phyloP scores from a whole-genome alignment of 2,888 invertebrate genomes.

The Drosophila antonietae region DNA sequence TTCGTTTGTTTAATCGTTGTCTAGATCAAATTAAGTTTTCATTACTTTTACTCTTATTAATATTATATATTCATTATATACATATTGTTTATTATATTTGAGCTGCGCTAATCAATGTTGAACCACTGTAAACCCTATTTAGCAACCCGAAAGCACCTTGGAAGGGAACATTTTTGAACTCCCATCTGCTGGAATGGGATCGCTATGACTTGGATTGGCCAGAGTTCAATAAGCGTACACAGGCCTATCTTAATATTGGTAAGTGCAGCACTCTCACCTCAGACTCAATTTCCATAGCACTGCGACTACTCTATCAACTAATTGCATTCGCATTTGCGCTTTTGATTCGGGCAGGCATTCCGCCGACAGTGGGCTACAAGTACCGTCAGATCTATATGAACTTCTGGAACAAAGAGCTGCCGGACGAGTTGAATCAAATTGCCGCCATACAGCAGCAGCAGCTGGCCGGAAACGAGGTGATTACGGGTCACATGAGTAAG shows the following conservation, averaged over 20 bases:
- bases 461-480: conserved; percentile 74
- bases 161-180: conserved; percentile 87
- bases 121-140: neutral
- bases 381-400: conserved; percentile 92
- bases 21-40: too few species aligned
- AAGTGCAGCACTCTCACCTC: conserved; percentile 29
- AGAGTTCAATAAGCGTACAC: conserved; percentile 90
- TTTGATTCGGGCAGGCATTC: conserved; percentile 86
- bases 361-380: conserved; percentile 89
- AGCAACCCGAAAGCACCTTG: conserved; percentile 91
- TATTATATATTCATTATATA: too few species aligned
- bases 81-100: too few species aligned
- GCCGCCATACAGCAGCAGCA: conserved; percentile 77
- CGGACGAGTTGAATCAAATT: conserved; percentile 88
- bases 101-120: neutral
- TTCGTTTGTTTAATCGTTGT: too few species aligned
- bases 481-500: conserved; percentile 84
- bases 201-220: conserved; percentile 93
- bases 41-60: too few species aligned
- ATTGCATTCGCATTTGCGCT: conserved; percentile 4
- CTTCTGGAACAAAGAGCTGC: conserved; percentile 94
- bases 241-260: conserved; percentile 91
- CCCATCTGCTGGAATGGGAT: conserved; percentile 88
- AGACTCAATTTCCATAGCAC: too few species aligned
- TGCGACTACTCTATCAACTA: neutral